A percentile compares a stretch with the other conserved stretches of the same genome.
phyloP scores from a whole-genome alignment of 2,113 vertebrate species.

The Trogon surrucura region DNA sequence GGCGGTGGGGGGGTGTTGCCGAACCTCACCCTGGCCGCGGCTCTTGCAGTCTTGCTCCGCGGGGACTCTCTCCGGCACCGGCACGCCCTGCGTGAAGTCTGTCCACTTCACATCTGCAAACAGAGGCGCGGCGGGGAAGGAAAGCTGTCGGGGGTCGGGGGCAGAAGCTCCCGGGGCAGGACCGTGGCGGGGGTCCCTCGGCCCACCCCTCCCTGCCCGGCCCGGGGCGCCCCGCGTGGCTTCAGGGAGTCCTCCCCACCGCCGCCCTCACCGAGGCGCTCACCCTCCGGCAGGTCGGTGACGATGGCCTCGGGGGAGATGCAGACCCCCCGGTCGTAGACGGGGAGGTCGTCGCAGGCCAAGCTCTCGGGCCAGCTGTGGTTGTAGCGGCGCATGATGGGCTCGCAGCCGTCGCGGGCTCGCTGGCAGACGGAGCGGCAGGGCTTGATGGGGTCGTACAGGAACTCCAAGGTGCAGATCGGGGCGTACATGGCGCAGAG shows the following conservation, averaged over 20 bases:
- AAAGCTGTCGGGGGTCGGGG: not conserved
- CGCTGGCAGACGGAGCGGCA: constrained; percentile 82
- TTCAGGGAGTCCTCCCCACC: not conserved
- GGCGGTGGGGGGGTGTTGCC: not conserved
- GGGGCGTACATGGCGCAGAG: constrained; percentile 86
- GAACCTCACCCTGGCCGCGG: constrained; percentile 74
- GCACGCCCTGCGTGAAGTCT: constrained; percentile 78
- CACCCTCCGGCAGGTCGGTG: constrained; percentile 81
- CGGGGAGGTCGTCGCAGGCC: constrained; percentile 80
- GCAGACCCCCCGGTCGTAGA: constrained; percentile 84
- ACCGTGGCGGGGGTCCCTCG: not conserved
- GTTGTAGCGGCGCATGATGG: constrained; percentile 82
- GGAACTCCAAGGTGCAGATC: constrained; percentile 83
- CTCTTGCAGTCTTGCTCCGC: constrained; percentile 74
- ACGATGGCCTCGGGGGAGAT: constrained; percentile 85
- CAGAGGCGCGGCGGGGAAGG: not conserved
- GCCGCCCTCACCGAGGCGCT: not conserved
- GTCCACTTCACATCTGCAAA: constrained; percentile 79
- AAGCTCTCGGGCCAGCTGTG: constrained; percentile 84
- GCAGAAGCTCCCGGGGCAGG: not conserved
- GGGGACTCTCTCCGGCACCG: constrained; percentile 70
- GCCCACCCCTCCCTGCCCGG: too few relatives aligned
- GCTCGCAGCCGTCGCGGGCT: constrained; percentile 81
- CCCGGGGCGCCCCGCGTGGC: not conserved
- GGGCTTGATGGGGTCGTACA: constrained; percentile 83